Conservation (phyloP, 2,113 vertebrate genomes). For the Tor tambroides region DNA sequence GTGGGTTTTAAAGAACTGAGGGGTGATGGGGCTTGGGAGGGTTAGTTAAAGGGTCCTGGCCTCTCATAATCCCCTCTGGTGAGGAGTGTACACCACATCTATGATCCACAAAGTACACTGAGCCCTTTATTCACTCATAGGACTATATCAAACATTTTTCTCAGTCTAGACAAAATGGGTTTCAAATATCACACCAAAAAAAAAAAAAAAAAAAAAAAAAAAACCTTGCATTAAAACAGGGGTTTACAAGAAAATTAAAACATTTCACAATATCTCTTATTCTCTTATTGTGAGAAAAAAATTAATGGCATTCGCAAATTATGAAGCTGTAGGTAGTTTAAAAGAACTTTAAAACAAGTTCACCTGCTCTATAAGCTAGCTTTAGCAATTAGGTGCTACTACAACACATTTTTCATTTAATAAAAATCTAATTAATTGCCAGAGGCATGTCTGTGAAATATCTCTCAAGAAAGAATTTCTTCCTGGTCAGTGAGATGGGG, state of each 20-base stretch:
- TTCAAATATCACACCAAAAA: background rate
- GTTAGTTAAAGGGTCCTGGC: constrained; percentile 6
- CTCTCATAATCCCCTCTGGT: constrained; percentile 39
- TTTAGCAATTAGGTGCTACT: background rate
- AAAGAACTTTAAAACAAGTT: background rate
- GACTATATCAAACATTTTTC: background rate
- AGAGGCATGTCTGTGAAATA: background rate
- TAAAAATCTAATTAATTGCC: background rate
- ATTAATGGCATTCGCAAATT: background rate
- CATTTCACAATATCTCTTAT: background rate
- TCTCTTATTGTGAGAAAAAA: background rate
- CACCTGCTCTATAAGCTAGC: background rate
- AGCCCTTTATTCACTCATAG: background rate
- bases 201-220: background rate
- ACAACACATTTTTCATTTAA: background rate
- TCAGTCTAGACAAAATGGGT: background rate
- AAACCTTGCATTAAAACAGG: background rate
- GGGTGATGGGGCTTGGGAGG: background rate
- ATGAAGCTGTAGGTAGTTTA: background rate
- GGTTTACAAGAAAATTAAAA: background rate
- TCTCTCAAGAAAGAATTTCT: constrained; percentile 4
- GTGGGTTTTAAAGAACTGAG: constrained; percentile 22
- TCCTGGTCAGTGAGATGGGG: constrained; percentile 60
- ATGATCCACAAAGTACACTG: background rate
- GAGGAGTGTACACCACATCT: constrained; percentile 52